Evolutionary conservation across 2,113 vertebrate species (phyloP), one percentile per base, ranked within the genome.

Genomic region (Cygnus atratus): DNA sequence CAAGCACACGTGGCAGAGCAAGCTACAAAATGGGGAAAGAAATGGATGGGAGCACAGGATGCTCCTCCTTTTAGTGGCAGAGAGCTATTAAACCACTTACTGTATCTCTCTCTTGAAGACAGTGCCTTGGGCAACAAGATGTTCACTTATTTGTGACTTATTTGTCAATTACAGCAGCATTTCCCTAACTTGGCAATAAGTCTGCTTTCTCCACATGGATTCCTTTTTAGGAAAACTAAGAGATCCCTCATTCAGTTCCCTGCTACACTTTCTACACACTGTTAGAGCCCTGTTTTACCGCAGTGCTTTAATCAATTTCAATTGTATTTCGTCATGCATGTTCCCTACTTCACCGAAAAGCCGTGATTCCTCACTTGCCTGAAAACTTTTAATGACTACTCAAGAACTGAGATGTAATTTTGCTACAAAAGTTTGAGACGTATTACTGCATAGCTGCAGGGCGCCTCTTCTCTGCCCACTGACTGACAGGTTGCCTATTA

Each of bases 111-210:
- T 58, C 35, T 46, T 12, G 7, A 92, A 87, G 80, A 21, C 58
- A 73, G 58, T 13, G 74, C 89, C 89, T 76, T 28, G 24, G 66
- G 91, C 94, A 92, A 82, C 44, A 89, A 92, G 54, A 87, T 76
- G 58, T 70, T 93, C 81, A 50, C 58, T 94, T 93, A 92, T 87
- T 96, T 92, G 83, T 87, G 62, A 76, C 70, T 92, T 94, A 87
- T 72, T 96, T 84, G 92, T 95, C 95, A 94, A 93, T 93, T 92
- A 93, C 1, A 92, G 84, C 61, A 90, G 80, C 43, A 54, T 54
- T 82, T 94, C 66, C 92, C 93, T 89, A 96, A 95, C 88, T 96
- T 93, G 95, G 95, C 63, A 85, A 44, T 66, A 89, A 79, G 33
- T n/a, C 74, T 52, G 57, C 73, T 83, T 92, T 86, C 88, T 66